Evolutionary conservation across 2,113 vertebrate genomes (phyloP).

Genomic region (Oncorhynchus mykiss): DNA sequence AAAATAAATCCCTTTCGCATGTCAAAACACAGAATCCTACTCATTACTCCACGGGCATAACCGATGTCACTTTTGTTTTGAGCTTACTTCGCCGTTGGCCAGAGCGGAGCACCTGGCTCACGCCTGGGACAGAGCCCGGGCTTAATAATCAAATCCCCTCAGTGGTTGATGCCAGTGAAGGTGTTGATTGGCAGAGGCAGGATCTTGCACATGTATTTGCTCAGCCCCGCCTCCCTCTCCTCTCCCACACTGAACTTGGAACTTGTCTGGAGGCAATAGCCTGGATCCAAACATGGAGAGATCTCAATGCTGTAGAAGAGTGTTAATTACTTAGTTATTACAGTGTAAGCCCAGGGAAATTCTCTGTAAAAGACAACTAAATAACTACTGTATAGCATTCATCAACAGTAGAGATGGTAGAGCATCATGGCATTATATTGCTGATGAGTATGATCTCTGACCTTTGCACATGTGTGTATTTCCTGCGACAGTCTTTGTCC

Average conservation of each 20-base stretch:
- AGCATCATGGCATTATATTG: not conserved
- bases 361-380: not conserved
- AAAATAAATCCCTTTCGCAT: too few relatives aligned
- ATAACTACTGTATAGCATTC: not conserved
- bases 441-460: constrained; percentile 34
- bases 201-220: constrained; percentile 72
- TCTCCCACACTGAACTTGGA: constrained; percentile 5
- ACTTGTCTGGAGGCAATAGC: constrained; percentile 68
- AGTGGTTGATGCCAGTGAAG: constrained; percentile 77
- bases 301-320: constrained; percentile 76
- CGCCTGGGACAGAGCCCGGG: too few relatives aligned
- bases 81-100: too few relatives aligned
- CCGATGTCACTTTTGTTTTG: too few relatives aligned
- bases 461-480: constrained; percentile 79
- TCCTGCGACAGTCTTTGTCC: constrained; percentile 80
- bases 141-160: constrained; percentile 37
- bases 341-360: not conserved
- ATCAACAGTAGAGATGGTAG: not conserved
- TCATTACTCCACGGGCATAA: too few relatives aligned
- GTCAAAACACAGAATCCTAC: too few relatives aligned
- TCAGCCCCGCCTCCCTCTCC: constrained; percentile 56
- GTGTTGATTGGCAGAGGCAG: constrained; percentile 88
- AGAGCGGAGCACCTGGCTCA: too few relatives aligned
- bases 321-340: not conserved
- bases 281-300: constrained; percentile 80